phyloP scores from a whole-genome alignment of 2,797 vertebrate genomes.

The Mareca penelope region DNA sequence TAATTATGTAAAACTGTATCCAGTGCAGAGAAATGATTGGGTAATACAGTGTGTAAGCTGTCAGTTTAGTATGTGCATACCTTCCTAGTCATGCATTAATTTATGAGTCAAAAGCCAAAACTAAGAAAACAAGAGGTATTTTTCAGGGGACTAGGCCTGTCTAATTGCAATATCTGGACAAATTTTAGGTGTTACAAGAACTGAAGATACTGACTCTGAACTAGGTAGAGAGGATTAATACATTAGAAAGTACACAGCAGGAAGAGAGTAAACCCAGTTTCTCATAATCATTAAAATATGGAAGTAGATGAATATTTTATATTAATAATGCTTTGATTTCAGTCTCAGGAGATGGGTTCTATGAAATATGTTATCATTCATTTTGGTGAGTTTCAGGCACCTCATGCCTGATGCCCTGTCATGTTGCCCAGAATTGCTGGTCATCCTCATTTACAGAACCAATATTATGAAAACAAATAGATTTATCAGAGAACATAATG shows the following conservation, averaged over 20 bases:
- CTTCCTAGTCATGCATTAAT: not conserved
- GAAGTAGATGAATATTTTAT: not conserved
- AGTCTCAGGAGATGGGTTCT: not conserved
- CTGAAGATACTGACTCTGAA: not conserved
- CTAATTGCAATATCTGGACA: not conserved
- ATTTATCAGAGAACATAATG: not conserved
- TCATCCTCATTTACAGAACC: not conserved
- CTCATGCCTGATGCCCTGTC: not conserved
- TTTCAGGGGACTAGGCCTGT: not conserved
- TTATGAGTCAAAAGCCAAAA: not conserved
- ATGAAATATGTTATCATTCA: not conserved
- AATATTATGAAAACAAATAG: not conserved
- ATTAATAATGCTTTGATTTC: not conserved
- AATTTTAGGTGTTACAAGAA: not conserved
- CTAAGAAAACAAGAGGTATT: not conserved
- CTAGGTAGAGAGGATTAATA: not conserved
- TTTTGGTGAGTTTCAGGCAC: not conserved
- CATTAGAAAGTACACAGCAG: not conserved
- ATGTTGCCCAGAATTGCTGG: not conserved
- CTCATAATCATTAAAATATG: not conserved
- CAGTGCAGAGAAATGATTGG: not conserved
- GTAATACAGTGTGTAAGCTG: not conserved
- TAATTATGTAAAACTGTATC: not conserved
- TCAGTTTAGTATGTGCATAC: not conserved
- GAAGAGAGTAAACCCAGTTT: not conserved